Conservation (phyloP, 2,888 invertebrate species). For the Galerucella pusilla region DNA sequence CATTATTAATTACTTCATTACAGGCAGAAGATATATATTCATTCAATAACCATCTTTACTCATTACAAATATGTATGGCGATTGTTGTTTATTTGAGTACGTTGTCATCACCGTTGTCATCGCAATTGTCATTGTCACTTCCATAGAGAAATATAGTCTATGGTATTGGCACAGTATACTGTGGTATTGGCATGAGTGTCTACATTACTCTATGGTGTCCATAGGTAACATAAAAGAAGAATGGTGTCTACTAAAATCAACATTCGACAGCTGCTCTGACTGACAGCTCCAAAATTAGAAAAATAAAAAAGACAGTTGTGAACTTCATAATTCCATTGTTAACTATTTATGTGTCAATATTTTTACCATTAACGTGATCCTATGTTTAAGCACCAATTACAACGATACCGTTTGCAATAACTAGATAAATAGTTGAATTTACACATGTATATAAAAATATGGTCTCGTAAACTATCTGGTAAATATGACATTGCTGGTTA, state of each 20-base stretch:
- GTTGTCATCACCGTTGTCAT: conserved; percentile 19
- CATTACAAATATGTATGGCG: not conserved
- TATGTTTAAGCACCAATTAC: conserved; percentile 38
- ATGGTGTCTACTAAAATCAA: not conserved
- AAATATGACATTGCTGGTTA: conserved; percentile 48
- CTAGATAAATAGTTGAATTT: conserved; percentile 33
- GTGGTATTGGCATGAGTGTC: no score
- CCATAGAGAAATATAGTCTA: no score
- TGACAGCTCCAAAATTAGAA: conserved; percentile 46
- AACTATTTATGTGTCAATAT: conserved; percentile 49
- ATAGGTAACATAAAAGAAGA: no score
- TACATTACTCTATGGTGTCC: no score
- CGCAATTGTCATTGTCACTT: not conserved
- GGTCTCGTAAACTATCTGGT: conserved; percentile 46
- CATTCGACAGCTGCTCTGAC: not conserved
- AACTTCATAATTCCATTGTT: conserved; percentile 46
- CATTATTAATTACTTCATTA: conserved; percentile 63
- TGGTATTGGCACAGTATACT: no score
- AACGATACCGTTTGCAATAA: conserved; percentile 40
- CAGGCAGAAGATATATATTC: not conserved
- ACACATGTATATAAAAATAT: conserved; percentile 46
- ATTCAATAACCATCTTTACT: not conserved
- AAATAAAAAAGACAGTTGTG: conserved; percentile 46
- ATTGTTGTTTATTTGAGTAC: conserved; percentile 17
- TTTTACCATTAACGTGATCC: conserved; percentile 44